Base-by-base conservation (phyloP, 2,113 vertebrate genomes). In the Calonectris borealis region DNA sequence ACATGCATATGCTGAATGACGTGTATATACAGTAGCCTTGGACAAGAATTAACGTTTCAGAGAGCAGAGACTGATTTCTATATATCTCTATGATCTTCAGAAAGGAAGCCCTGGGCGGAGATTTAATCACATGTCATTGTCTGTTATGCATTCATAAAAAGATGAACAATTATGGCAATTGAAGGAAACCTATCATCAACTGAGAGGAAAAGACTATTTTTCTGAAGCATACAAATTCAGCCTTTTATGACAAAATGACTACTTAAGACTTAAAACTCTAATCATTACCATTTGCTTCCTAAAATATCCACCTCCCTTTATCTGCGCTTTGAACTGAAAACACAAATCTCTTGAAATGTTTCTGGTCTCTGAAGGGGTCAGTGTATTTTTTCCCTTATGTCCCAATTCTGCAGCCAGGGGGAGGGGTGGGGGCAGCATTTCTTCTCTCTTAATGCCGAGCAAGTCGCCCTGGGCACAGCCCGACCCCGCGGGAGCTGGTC, bases 211-310 rank as follows among this genome's bases (percentile, higher is more conserved):
- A 96, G 93, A 97, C 97, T 96, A 55, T 97, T 97, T 97, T 97
- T 97, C 96, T 94, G 94, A 90, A 91, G 93, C 82, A 38, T 85
- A 94, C 93, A 95, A 96, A 97, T 95, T 92, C 75, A 61, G 95
- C 71, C 96, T 94, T 97, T 97, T 97, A 97, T 97, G 79, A 96
- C 93, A 97, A 98, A 98, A 98, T 97, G 88, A 97, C 96, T 90
- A 58, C 96, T 97, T 97, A 87, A 97, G 69, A 62, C 93, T 92
- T 73, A 92, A 96, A 97, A 81, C 90, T 95, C 96, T 97, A 97
- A 98, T 98, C 94, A 98, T 97, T 96, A 95, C 95, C 96, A 96
- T 96, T 98, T 97, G 95, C 96, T 95, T 96, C 96, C 96, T 98
- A 97, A 97, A 98, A 98, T 97, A 97, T 66, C 96, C 58, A 94